Conservation (phyloP, 53 echinoderm and acorn worm species). For the Echinarachnius parma region DNA sequence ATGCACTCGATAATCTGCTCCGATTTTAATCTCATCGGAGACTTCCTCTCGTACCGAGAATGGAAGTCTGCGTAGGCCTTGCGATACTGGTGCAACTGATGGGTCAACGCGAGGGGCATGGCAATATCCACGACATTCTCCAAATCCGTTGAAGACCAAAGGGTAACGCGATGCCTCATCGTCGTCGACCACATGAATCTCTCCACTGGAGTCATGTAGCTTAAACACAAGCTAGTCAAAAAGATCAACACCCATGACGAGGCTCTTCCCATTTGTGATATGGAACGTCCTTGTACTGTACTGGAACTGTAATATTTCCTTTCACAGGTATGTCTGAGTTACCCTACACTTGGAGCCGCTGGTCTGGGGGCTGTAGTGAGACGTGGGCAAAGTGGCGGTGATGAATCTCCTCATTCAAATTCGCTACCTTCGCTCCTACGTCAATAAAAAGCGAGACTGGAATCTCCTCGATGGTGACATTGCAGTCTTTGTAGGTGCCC, state of each 20-base stretch:
- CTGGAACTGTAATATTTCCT: background rate
- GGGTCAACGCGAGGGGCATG: background rate
- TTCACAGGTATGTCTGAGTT: background rate
- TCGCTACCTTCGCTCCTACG: background rate
- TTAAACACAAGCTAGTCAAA: background rate
- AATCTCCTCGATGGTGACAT: no score
- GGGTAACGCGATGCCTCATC: background rate
- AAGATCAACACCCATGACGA: constrained; percentile 5
- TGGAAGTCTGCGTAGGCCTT: background rate
- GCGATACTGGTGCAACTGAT: background rate
- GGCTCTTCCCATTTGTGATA: background rate
- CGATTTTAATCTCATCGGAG: background rate
- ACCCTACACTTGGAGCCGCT: background rate
- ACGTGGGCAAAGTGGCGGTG: background rate
- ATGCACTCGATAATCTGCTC: background rate
- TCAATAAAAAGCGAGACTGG: background rate
- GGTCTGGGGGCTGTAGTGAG: background rate
- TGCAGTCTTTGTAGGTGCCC: no score
- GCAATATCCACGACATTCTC: background rate
- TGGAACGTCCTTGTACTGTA: background rate
- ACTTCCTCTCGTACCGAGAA: background rate
- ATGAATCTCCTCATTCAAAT: background rate
- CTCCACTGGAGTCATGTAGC: background rate
- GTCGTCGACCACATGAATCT: background rate
- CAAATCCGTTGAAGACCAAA: background rate